phyloP scores from a whole-genome alignment of 2,888 invertebrate species.

The Amphipyra tragopoginis region DNA sequence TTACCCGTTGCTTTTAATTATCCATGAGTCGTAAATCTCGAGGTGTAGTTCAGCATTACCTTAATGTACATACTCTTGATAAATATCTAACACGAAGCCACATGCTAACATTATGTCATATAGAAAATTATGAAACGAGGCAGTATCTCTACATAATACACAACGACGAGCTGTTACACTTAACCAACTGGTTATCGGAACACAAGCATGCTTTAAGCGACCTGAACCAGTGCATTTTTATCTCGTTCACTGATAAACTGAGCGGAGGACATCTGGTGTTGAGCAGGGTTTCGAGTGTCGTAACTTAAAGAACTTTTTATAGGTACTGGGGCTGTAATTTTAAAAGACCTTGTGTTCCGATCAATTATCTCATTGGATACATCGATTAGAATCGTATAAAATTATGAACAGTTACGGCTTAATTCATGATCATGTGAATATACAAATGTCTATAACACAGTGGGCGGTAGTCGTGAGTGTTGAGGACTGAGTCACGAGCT shows the following conservation, averaged over 20 bases:
- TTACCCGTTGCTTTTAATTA: conserved; percentile 71
- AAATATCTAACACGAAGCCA: conserved; percentile 66
- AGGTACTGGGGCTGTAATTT: conserved; percentile 44
- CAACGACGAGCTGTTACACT: conserved; percentile 44
- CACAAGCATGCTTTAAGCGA: conserved; percentile 61
- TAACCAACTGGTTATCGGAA: conserved; percentile 69
- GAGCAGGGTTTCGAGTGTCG: conserved; percentile 73
- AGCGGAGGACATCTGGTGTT: conserved; percentile 78
- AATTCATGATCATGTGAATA: conserved; percentile 67
- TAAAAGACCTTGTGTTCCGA: conserved; percentile 61
- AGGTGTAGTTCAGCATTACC: conserved; percentile 66
- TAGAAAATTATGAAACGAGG: conserved; percentile 60
- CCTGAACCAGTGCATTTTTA: conserved; percentile 76
- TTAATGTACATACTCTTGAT: conserved; percentile 65
- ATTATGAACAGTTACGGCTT: conserved; percentile 65
- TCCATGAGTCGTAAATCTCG: conserved; percentile 68
- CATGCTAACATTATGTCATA: conserved; percentile 69
- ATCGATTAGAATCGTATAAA: conserved; percentile 63
- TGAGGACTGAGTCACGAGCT: conserved; percentile 60
- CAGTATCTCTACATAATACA: conserved; percentile 49
- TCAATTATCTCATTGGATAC: conserved; percentile 66
- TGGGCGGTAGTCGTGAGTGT: conserved; percentile 54
- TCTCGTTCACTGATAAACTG: conserved; percentile 75
- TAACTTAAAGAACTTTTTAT: conserved; percentile 63
- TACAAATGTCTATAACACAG: conserved; percentile 43